A percentile compares a stretch with the other conserved stretches of the same genome.
Evolutionary conservation across 2,888 invertebrate genomes (phyloP).

Genomic region (Drosophila nr. fundita): DNA sequence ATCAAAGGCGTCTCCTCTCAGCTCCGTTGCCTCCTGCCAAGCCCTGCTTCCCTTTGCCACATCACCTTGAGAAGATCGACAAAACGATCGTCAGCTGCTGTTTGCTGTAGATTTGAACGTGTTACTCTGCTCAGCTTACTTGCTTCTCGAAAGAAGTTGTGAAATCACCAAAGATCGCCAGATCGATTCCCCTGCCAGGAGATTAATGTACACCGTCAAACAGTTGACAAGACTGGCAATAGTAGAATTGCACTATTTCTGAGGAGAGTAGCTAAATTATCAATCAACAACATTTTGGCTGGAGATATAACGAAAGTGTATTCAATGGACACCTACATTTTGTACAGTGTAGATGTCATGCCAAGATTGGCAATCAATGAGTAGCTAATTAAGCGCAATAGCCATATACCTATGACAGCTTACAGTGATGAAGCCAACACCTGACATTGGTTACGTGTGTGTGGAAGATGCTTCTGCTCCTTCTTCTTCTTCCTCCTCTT

Average conservation of each 20-base stretch:
- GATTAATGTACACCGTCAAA: not conserved
- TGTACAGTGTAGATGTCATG: not conserved
- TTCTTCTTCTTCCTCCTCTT: not conserved
- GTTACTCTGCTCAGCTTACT: constrained; percentile 15
- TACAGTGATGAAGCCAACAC: not conserved
- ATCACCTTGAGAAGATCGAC: constrained; percentile 16
- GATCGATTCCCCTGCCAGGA: not conserved
- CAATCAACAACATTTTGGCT: not conserved
- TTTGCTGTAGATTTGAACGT: constrained; percentile 20
- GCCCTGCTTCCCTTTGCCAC: not conserved
- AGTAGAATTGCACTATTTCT: not conserved
- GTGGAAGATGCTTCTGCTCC: not conserved
- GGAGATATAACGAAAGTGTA: not conserved
- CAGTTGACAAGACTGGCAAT: not conserved
- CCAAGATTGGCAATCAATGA: constrained; percentile 1
- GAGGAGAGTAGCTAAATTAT: not conserved
- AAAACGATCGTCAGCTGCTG: constrained; percentile 43
- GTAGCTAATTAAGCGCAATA: constrained; percentile 26
- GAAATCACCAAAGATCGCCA: not conserved
- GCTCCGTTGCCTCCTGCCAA: not conserved
- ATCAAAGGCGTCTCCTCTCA: constrained; percentile 69
- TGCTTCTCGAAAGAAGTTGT: not conserved
- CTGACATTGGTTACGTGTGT: not conserved
- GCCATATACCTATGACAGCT: not conserved
- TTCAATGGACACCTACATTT: not conserved